Evolutionary conservation across 1,140 invertebrate species (phyloP).

Genomic region (Nephila pilipes): DNA sequence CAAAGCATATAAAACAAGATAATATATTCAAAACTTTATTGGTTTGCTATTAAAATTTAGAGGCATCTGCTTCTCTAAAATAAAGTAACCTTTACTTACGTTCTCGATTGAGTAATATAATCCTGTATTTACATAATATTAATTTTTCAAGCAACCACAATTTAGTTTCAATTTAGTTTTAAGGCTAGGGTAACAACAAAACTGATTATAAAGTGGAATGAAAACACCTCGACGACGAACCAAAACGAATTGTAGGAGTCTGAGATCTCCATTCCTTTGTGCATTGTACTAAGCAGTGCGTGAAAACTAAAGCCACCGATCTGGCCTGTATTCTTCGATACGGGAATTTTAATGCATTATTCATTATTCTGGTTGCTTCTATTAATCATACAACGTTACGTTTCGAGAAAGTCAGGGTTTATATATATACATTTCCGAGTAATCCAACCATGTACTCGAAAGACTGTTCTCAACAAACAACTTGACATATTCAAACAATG

Average conservation of each 20-base stretch:
- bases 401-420: slow-evolving; percentile 20
- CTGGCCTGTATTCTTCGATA: slow-evolving; percentile 33
- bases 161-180: slow-evolving; percentile 67
- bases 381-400: slow-evolving; percentile 14
- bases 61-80: slow-evolving; percentile 10
- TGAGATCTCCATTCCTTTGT: slow-evolving; percentile 34
- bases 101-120: slow-evolving; percentile 46
- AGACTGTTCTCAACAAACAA: background rate
- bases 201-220: slow-evolving; percentile 33
- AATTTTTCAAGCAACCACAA: slow-evolving; percentile 55
- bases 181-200: slow-evolving; percentile 52
- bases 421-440: background rate
- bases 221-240: slow-evolving; percentile 13
- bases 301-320: slow-evolving; percentile 38
- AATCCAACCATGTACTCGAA: background rate
- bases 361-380: slow-evolving; percentile 45
- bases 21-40: slow-evolving; percentile 38
- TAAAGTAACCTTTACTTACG: slow-evolving; percentile 23
- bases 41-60: slow-evolving; percentile 9
- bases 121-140: slow-evolving; percentile 66
- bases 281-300: slow-evolving; percentile 3
- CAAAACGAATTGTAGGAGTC: slow-evolving; percentile 9
- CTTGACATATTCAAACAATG: slow-evolving; percentile 35
- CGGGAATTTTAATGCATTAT: slow-evolving; percentile 67
- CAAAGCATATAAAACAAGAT: background rate